phyloP scores from a whole-genome alignment of 1,140 invertebrate species.

The Drosophila chauvacae region DNA sequence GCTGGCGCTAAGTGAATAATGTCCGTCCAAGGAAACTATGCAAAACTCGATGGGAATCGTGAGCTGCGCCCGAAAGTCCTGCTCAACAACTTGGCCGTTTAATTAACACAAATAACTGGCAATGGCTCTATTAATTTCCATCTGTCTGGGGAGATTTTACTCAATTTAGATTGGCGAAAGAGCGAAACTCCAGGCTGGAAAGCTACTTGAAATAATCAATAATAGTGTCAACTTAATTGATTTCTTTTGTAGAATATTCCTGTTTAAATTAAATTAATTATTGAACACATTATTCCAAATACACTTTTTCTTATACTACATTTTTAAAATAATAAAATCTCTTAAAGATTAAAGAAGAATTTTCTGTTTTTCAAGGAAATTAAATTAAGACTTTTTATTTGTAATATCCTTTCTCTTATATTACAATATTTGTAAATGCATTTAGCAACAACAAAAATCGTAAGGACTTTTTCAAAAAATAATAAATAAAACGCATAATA shows the following conservation, averaged over 20 bases:
- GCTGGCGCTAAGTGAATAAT: constrained; percentile 62
- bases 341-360: no score
- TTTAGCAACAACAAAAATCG: no score
- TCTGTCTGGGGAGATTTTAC: constrained; percentile 10
- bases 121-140: constrained; percentile 18
- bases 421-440: no score
- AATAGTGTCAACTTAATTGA: neutral
- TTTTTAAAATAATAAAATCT: neutral
- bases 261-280: no score
- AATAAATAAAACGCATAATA: no score
- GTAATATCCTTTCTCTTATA: no score
- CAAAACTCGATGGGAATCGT: constrained; percentile 57
- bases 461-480: no score
- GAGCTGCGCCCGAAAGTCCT: constrained; percentile 17
- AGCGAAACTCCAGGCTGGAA: neutral
- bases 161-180: constrained; percentile 3
- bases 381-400: no score
- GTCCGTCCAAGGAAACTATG: constrained; percentile 52
- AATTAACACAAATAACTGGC: constrained; percentile 60
- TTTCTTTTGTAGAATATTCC: neutral
- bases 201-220: neutral
- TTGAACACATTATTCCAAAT: no score
- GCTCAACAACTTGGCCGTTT: constrained; percentile 56
- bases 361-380: no score
- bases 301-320: no score